These are phyloP conservation scores for Tenrec ecaudatus DNA, from an alignment of 2,113 vertebrate species.

Conservation along the genomic window DNA sequence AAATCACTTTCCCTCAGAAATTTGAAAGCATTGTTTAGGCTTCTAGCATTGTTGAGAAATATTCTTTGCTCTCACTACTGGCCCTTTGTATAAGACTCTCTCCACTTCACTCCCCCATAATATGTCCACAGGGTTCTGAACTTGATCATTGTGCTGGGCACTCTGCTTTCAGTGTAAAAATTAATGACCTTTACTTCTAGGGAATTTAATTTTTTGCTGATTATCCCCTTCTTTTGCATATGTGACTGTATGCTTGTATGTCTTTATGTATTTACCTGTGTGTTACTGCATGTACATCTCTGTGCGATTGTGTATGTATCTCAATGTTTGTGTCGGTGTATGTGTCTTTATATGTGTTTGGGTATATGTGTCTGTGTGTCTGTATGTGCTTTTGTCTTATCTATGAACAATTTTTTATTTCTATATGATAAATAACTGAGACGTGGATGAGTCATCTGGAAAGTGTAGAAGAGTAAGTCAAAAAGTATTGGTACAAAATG, in stretches of 20 bases:
- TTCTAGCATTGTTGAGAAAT: too few species aligned
- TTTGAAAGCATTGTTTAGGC: background rate
- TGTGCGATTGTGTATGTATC: background rate
- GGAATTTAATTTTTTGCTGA: constrained; percentile 42
- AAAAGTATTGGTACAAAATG: too few species aligned
- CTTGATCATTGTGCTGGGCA: background rate
- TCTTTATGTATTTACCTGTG: background rate
- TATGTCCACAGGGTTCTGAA: background rate
- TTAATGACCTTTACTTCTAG: background rate
- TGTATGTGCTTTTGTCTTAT: background rate
- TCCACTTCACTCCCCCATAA: too few species aligned
- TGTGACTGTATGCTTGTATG: background rate
- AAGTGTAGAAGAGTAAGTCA: too few species aligned
- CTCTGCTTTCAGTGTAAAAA: constrained; percentile 3
- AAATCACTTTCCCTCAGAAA: too few species aligned
- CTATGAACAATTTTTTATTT: too few species aligned
- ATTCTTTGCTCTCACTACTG: background rate
- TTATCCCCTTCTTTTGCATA: background rate
- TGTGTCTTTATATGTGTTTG: background rate
- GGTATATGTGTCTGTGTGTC: background rate
- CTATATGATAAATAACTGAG: too few species aligned
- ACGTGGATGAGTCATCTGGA: too few species aligned
- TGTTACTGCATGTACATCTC: background rate
- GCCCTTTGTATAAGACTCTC: background rate
- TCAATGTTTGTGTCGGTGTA: background rate